Evolutionary conservation across 2,113 vertebrate species (phyloP), one percentile per base, ranked within the genome.

Genomic region (Lucifuga dentata): DNA sequence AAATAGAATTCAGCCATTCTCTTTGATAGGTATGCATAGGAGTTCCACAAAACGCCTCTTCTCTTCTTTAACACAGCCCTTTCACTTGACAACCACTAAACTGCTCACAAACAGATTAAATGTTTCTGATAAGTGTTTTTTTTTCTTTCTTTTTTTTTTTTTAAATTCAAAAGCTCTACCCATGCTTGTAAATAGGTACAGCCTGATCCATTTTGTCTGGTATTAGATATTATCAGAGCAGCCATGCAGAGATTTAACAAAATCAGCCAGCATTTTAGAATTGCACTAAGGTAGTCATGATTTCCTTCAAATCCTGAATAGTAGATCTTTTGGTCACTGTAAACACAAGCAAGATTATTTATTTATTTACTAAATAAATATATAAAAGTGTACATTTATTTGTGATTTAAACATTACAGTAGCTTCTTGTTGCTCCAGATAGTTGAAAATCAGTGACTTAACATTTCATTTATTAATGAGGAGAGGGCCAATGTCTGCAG

Each of bases 171-270:
- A 40, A 16, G 44, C 48, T 45, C 56, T 17, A 52, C 26, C 66
- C 68, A 55, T 64, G 65, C 74, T 74, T 61, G 21, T 73, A 72
- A 74, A 65, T 65, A 66, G 67, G 60, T 52, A 52, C 26, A 26
- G 29, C 20, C 38, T 63, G 20, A 39, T 82, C 85, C 16, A 29
- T 70, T 76, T 60, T 29, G 41, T 68, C 26, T 32, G 26, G n/a
- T 45, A 53, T 57, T 35, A 82, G 58, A 78, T 65, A 58, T 43
- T 41, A 69, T 39, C 44, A 58, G 50, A 65, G 36, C 55, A 38
- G 55, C 50, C 51, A 53, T 78, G 20, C 69, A 66, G 48, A 80
- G 68, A 80, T 85, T 63, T 59, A 69, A 73, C 60, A 77, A 76
- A 76, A 48, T 48, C 57, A 71, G 1, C 57, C 53, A 45, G 65